Percentiles rank a stretch among this genome's conserved stretches.
These are phyloP conservation scores for Synaphobranchus kaupii DNA, from an alignment of 2,797 vertebrate species.

Conservation along the genomic window DNA sequence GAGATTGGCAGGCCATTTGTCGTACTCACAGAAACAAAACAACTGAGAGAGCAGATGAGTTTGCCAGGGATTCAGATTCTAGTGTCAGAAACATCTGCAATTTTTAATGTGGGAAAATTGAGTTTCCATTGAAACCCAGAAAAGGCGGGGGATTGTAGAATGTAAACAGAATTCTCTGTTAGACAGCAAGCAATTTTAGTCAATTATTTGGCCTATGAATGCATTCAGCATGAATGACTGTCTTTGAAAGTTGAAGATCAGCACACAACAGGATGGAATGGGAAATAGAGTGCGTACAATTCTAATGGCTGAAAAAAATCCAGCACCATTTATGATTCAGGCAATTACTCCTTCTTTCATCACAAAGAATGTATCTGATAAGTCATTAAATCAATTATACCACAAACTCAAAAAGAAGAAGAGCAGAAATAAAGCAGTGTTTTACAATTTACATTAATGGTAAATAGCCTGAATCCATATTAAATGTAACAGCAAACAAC, in stretches of 20 bases:
- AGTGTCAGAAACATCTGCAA: background rate
- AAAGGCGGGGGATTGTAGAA: background rate
- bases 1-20: background rate
- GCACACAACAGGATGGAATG: background rate
- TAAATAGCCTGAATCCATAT: background rate
- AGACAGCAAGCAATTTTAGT: background rate
- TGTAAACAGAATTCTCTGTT: background rate
- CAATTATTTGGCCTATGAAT: background rate
- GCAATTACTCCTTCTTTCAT: background rate
- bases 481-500: background rate
- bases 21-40: background rate
- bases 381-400: background rate
- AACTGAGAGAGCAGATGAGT: background rate
- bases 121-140: background rate
- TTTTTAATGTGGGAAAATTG: background rate
- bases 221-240: background rate
- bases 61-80: background rate
- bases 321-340: background rate
- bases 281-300: background rate
- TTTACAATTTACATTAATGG: background rate
- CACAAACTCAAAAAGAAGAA: background rate
- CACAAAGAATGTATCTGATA: background rate
- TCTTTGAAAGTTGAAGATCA: conserved; percentile 1
- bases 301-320: background rate
- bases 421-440: background rate